A percentile compares a stretch with the other conserved stretches of the same genome.
phyloP scores from a whole-genome alignment of 2,888 invertebrate genomes.

The Drosophila engyochracea region DNA sequence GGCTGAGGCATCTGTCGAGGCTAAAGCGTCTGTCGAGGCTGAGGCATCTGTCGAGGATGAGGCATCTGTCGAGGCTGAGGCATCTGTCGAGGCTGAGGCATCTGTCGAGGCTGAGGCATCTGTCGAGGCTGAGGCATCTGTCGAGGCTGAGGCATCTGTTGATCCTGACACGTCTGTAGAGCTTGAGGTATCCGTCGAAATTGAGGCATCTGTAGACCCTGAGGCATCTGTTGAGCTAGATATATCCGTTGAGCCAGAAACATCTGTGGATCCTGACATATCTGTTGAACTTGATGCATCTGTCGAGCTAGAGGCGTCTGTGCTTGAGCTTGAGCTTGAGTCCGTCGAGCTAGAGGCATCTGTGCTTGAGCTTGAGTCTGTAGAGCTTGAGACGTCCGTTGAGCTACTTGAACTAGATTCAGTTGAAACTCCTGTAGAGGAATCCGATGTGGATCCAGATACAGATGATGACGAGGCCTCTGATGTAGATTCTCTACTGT shows the following conservation, averaged over 20 bases:
- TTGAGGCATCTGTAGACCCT: neutral
- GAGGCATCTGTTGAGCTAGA: no score
- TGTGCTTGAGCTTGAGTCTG: slow-evolving; percentile 16
- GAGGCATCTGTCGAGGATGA: no score
- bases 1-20: neutral
- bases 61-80: neutral
- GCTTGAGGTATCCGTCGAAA: neutral
- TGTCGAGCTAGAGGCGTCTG: slow-evolving; percentile 36
- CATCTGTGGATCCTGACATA: slow-evolving; percentile 31
- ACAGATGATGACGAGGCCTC: slow-evolving; percentile 21
- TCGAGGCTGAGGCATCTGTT: slow-evolving; percentile 29
- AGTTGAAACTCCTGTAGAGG: slow-evolving; percentile 22
- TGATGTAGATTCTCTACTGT: slow-evolving; percentile 20
- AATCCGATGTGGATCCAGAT: slow-evolving; percentile 33
- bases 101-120: neutral
- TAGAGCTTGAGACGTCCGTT: slow-evolving; percentile 42
- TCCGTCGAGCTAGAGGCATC: slow-evolving; percentile 34
- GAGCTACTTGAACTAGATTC: slow-evolving; percentile 25
- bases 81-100: neutral
- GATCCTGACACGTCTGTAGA: slow-evolving; percentile 31
- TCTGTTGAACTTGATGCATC: slow-evolving; percentile 46
- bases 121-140: slow-evolving; percentile 23
- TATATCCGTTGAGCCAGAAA: neutral
- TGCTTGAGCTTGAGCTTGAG: slow-evolving; percentile 17
- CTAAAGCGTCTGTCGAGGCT: neutral